phyloP scores from a whole-genome alignment of 2,888 invertebrate genomes.

The Molorchus minor region DNA sequence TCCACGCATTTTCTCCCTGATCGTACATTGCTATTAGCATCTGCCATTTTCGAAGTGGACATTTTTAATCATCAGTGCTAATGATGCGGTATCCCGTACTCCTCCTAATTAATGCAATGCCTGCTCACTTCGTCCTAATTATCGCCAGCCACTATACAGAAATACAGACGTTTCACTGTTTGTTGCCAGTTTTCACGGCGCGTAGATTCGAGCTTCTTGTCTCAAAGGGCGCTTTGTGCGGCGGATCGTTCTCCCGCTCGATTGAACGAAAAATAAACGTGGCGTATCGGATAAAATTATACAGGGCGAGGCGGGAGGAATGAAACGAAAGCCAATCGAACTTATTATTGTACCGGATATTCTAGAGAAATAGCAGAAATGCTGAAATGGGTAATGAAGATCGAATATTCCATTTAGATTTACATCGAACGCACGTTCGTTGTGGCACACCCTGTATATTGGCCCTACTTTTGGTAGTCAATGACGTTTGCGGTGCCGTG shows the following conservation, averaged over 20 bases:
- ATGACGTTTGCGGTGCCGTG: too few relatives aligned
- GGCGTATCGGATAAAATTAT: neutral
- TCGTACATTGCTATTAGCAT: too few relatives aligned
- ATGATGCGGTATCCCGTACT: constrained; percentile 43
- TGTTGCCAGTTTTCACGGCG: constrained; percentile 16
- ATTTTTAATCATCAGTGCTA: constrained; percentile 40
- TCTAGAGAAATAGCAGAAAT: too few relatives aligned
- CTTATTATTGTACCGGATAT: too few relatives aligned
- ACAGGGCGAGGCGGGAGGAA: too few relatives aligned
- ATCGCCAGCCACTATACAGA: constrained; percentile 26
- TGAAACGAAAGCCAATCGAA: too few relatives aligned
- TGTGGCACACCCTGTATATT: too few relatives aligned
- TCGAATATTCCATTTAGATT: too few relatives aligned
- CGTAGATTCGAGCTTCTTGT: constrained; percentile 27
- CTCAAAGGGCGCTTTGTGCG: constrained; percentile 39
- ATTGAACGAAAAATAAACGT: constrained; percentile 16
- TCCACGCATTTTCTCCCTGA: too few relatives aligned
- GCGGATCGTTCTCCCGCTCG: constrained; percentile 6
- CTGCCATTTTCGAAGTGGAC: constrained; percentile 32
- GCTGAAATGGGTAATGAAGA: too few relatives aligned
- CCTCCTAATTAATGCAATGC: constrained; percentile 41
- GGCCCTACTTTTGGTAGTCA: too few relatives aligned
- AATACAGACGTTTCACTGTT: constrained; percentile 27
- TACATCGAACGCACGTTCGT: too few relatives aligned
- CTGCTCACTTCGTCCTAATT: constrained; percentile 32